These are phyloP conservation scores for Avahi laniger DNA, from an alignment of 2,797 vertebrate species.

Conservation along the genomic window DNA sequence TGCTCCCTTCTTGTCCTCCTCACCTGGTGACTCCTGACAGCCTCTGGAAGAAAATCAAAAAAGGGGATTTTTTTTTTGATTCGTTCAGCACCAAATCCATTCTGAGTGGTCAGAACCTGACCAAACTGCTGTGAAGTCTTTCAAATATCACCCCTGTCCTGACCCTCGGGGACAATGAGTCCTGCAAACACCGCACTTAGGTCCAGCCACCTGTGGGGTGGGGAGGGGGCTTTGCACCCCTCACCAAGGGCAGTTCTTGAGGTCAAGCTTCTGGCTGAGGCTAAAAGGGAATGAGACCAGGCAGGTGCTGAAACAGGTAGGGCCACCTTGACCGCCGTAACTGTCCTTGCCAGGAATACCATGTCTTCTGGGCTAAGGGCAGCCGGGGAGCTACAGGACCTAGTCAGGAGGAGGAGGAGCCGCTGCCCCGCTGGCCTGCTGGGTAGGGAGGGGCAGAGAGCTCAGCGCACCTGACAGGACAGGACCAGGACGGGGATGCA, in stretches of 20 bases:
- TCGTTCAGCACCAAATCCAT: not conserved
- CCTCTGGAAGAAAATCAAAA: too few relatives aligned
- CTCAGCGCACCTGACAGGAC: too few relatives aligned
- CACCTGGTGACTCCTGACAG: not conserved
- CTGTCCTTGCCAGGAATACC: not conserved
- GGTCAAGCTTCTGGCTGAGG: not conserved
- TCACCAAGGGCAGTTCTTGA: not conserved
- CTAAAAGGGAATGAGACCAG: not conserved
- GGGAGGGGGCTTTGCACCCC: not conserved
- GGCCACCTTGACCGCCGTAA: not conserved
- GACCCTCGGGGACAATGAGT: not conserved
- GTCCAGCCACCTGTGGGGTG: not conserved
- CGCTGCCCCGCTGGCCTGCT: fast-evolving
- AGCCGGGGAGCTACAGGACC: not conserved
- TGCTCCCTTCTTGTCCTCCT: not conserved
- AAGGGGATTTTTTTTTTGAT: not conserved
- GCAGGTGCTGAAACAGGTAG: not conserved
- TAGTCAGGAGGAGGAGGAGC: not conserved
- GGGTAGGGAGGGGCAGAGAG: not conserved
- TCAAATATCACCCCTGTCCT: not conserved
- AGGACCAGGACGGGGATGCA: not conserved
- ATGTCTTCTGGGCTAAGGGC: not conserved
- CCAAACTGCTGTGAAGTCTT: not conserved
- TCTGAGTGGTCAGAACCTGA: not conserved
- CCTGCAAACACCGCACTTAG: not conserved